Evolutionary conservation across 2,888 invertebrate genomes (phyloP).

Genomic region (Rhynchonema sp.): DNA sequence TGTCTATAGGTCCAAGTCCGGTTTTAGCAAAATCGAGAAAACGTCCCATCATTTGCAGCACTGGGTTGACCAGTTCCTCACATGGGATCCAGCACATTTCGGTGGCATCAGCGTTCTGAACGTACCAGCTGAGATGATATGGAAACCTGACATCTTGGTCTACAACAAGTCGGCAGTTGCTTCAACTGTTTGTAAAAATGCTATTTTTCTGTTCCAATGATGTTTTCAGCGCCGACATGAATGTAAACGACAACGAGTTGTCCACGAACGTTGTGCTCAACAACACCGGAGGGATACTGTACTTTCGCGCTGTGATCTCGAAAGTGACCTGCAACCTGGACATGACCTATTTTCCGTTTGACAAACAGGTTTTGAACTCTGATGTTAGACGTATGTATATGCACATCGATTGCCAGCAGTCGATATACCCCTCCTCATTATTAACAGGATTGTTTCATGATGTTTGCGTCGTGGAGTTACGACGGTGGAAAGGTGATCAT

Average conservation of each 20-base stretch:
- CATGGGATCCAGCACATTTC: conserved; percentile 20
- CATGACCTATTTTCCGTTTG: conserved; percentile 9
- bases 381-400: too few relatives aligned
- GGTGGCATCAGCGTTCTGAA: conserved; percentile 19
- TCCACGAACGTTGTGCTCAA: conserved; percentile 22
- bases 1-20: not conserved
- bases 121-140: conserved; percentile 20
- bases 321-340: conserved; percentile 9
- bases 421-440: too few relatives aligned
- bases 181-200: not conserved
- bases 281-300: conserved; percentile 9
- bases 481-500: conserved; percentile 7
- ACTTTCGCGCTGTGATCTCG: conserved; percentile 6
- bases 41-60: conserved; percentile 9
- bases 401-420: too few relatives aligned
- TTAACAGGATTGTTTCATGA: conserved; percentile 6
- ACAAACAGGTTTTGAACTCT: not conserved
- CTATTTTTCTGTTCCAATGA: not conserved
- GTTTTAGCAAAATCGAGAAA: not conserved
- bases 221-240: conserved; percentile 9
- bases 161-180: conserved; percentile 12
- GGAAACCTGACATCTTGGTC: conserved; percentile 23
- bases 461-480: conserved; percentile 9
- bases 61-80: conserved; percentile 18
- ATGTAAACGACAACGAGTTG: conserved; percentile 7